Percentiles rank a stretch among this genome's conserved stretches.
These are phyloP conservation scores for Drosophila atripex DNA, from an alignment of 2,888 invertebrate genomes.

Conservation along the genomic window DNA sequence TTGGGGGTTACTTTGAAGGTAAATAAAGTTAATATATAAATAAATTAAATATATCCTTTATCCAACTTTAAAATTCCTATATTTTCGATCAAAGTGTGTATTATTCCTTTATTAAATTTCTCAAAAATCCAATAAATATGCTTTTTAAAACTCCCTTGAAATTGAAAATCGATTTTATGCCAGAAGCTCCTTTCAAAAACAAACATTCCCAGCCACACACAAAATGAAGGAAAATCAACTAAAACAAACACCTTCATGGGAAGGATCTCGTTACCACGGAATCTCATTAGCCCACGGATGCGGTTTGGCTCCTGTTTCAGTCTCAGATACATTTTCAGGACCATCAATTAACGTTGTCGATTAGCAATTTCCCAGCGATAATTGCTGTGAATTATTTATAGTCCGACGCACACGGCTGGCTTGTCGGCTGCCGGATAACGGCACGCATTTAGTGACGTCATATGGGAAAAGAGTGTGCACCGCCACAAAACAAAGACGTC, in stretches of 20 bases:
- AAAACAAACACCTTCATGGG: not conserved
- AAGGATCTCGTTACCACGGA: not conserved
- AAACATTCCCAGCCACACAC: not conserved
- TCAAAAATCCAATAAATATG: too few relatives aligned
- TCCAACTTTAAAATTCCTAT: too few relatives aligned
- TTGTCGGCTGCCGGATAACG: not conserved
- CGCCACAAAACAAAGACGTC: conserved; percentile 72
- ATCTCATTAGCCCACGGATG: conserved; percentile 3
- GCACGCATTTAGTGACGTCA: conserved; percentile 32
- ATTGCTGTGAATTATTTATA: conserved; percentile 70
- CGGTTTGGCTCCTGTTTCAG: conserved; percentile 9
- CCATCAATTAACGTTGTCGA: conserved; percentile 37
- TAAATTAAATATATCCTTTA: too few relatives aligned
- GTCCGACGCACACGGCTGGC: conserved; percentile 22
- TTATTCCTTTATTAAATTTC: too few relatives aligned
- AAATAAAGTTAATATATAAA: too few relatives aligned
- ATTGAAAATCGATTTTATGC: not conserved
- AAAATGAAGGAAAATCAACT: not conserved
- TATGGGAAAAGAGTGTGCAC: conserved; percentile 12
- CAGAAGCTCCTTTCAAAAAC: not conserved
- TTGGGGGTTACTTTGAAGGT: not conserved
- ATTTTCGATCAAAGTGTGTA: too few relatives aligned
- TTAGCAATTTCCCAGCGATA: conserved; percentile 56
- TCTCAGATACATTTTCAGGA: conserved; percentile 1
- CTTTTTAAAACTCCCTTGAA: too few relatives aligned